Evolutionary conservation across 2,113 vertebrate species (phyloP), one percentile per base, ranked within the genome.

Genomic region (Hippocampus mohnikei): DNA sequence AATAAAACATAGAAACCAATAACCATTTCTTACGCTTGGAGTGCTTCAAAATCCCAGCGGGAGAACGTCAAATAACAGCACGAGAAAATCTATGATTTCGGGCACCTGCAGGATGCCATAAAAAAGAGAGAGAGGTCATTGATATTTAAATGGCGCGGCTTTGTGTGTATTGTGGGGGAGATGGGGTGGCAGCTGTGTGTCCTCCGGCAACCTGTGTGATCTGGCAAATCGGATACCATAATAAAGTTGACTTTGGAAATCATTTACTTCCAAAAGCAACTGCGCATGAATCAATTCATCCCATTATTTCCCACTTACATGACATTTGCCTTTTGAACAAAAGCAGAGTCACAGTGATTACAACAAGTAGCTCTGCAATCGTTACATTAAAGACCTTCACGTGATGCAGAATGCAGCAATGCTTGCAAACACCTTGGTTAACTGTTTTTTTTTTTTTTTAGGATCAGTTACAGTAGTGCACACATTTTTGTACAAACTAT

Each of bases 1-100:
- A 50, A 62, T 61, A 58, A 59, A 65, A 70, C 53, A 75, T 42
- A 55, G 46, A 40, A 56, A 29, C n/a, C 40, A 7, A 65, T 41
- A 73, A 16, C 6, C 12, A 66, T 81, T 76, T 76, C 63, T 58
- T 71, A 56, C 78, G 68, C 69, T 75, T 46, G 1, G 8, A 83
- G 69, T 21, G 69, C 73, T 67, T 23, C 15, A 64, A 80, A 80
- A 81, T 73, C 65, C 71, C 84, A 86, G 76, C 85, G 80, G 79
- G 73, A 71, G 83, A 81, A 84, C 69, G 79, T 71, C 84, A 82
- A 82, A 75, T 27, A 64, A 64, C 80, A 72, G 81, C 78, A n/a
- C 55, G 72, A 81, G 73, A 74, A 76, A 78, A 87, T 86, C 78
- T 52, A 75, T 86, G 83, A 84, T 78, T 84, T 79, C 79, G 72